Conservation (phyloP, 2,113 vertebrate genomes). For the Gorsachius goisagi region DNA sequence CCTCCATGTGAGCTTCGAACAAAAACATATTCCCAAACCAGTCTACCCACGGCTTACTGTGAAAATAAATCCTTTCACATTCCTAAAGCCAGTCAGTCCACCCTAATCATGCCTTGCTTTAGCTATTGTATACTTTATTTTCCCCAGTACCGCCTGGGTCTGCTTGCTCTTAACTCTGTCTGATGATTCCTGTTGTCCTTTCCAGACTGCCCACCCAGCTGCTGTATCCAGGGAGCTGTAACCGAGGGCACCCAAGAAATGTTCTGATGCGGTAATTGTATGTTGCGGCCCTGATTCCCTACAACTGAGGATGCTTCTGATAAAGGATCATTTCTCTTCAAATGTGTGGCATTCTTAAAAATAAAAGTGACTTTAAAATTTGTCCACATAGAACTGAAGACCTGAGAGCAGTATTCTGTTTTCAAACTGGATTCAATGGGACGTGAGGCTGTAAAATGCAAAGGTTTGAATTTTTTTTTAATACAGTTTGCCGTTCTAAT, state of each 20-base stretch:
- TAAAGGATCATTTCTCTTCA: not conserved
- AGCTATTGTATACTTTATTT: not conserved
- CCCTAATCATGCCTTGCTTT: not conserved
- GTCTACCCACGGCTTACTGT: not conserved
- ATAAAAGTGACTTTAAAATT: not conserved
- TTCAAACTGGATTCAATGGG: not conserved
- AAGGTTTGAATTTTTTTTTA: not conserved
- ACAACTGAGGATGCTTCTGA: not conserved
- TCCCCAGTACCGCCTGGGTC: not conserved
- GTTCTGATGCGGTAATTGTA: not conserved
- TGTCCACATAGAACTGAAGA: not conserved
- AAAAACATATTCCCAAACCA: not conserved
- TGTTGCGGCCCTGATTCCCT: not conserved
- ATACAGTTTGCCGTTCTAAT: not conserved
- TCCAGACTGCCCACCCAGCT: not conserved
- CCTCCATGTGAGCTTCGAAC: not conserved
- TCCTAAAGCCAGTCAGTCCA: not conserved
- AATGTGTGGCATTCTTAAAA: not conserved
- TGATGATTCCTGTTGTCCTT: not conserved
- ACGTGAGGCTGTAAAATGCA: not conserved
- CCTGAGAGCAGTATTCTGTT: not conserved
- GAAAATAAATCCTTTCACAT: slow-evolving; percentile 10
- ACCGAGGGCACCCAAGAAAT: not conserved
- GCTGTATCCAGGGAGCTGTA: not conserved
- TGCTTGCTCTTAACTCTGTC: not conserved